Percentiles rank a stretch among this genome's conserved stretches.
These are phyloP conservation scores for Magallana angulata DNA, from an alignment of 1,140 invertebrate genomes.

Conservation along the genomic window DNA sequence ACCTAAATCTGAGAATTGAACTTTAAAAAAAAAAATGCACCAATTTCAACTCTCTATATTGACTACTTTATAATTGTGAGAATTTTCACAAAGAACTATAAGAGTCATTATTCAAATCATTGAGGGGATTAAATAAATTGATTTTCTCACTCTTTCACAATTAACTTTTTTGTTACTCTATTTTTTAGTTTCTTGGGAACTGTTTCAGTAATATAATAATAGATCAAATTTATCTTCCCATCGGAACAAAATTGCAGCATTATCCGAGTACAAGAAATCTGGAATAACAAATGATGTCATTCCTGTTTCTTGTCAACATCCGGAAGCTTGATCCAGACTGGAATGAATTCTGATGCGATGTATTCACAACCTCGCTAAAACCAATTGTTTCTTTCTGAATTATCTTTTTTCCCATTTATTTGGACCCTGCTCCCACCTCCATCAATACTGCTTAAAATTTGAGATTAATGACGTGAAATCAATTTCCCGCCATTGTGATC, in stretches of 20 bases:
- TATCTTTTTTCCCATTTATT: conserved; percentile 11
- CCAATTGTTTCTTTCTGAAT: conserved; percentile 25
- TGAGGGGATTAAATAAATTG: not conserved
- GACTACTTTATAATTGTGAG: too few relatives aligned
- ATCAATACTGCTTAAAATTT: conserved; percentile 34
- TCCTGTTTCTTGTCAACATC: not conserved
- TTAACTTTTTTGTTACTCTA: not conserved
- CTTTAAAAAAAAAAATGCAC: too few relatives aligned
- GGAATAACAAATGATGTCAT: not conserved
- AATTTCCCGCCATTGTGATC: conserved; percentile 15
- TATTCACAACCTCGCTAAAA: not conserved
- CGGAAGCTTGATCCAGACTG: not conserved
- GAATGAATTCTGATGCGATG: not conserved
- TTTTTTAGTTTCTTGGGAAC: not conserved
- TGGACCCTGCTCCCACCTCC: not conserved
- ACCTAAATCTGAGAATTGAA: too few relatives aligned
- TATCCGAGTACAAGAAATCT: not conserved
- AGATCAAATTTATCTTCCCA: conserved; percentile 6
- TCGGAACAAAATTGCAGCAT: not conserved
- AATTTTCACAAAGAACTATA: too few relatives aligned
- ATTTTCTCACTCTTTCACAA: not conserved
- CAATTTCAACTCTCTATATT: too few relatives aligned
- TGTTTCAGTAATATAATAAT: conserved; percentile 12
- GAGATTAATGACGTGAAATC: conserved; percentile 31
- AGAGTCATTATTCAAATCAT: too few relatives aligned